A percentile compares a stretch with the other conserved stretches of the same genome.
phyloP scores from a whole-genome alignment of 2,888 invertebrate species.

The Hydriomena furcata region DNA sequence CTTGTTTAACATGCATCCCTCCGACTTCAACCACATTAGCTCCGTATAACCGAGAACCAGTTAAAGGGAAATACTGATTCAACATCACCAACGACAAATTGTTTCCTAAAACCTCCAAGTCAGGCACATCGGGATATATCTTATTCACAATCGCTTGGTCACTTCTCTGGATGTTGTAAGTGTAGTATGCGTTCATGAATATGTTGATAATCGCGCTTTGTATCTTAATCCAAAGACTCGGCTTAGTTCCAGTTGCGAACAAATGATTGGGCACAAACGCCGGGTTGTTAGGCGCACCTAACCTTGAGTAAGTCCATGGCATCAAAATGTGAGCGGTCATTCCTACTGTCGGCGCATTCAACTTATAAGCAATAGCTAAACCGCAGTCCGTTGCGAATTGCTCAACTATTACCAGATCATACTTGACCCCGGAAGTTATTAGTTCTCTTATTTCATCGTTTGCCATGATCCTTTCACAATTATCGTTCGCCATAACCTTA shows the following conservation, averaged over 20 bases:
- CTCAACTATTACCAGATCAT: constrained; percentile 81
- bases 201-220: constrained; percentile 58
- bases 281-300: constrained; percentile 82
- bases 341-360: constrained; percentile 78
- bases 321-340: constrained; percentile 78
- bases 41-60: constrained; percentile 70
- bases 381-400: constrained; percentile 83
- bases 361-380: constrained; percentile 77
- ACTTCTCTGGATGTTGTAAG: constrained; percentile 41
- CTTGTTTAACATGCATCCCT: constrained; percentile 68
- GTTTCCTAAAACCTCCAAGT: constrained; percentile 46
- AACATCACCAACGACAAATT: constrained; percentile 54
- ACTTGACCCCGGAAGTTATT: constrained; percentile 53
- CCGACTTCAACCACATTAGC: constrained; percentile 80
- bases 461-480: constrained; percentile 42
- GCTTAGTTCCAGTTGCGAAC: constrained; percentile 62
- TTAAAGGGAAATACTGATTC: constrained; percentile 80
- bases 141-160: constrained; percentile 43
- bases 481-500: constrained; percentile 37
- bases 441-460: constrained; percentile 40
- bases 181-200: constrained; percentile 43
- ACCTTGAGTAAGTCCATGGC: constrained; percentile 81
- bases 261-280: constrained; percentile 81
- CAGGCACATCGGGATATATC: constrained; percentile 43
- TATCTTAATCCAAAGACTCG: constrained; percentile 68